phyloP scores from a whole-genome alignment of 2,797 vertebrate genomes.

The Scarus forsteni region DNA sequence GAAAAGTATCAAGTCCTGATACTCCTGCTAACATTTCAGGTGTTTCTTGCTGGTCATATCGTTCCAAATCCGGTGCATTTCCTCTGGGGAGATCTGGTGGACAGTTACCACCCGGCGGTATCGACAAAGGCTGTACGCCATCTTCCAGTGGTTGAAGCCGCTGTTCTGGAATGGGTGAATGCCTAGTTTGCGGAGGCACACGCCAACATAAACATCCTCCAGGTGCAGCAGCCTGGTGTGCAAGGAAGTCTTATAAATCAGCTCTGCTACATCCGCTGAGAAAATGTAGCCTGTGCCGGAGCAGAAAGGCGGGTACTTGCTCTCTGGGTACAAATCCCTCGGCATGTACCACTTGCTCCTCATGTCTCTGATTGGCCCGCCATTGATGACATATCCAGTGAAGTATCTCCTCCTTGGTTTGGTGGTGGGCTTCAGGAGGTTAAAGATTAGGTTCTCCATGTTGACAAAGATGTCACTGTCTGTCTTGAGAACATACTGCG shows the following conservation, averaged over 20 bases:
- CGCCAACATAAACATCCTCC: constrained; percentile 97
- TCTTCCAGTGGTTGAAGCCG: constrained; percentile 99
- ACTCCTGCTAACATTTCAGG: constrained; percentile 91
- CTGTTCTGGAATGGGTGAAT: constrained; percentile 99
- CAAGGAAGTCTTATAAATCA: constrained; percentile 96
- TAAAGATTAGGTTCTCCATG: constrained; percentile 99
- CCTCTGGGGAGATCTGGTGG: constrained; percentile 98
- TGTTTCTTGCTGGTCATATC: constrained; percentile 99
- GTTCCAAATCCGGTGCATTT: constrained; percentile 99
- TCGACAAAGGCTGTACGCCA: constrained; percentile 97
- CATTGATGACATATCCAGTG: constrained; percentile 97
- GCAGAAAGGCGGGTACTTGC: constrained; percentile 98
- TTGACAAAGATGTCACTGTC: constrained; percentile 99
- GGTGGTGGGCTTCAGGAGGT: constrained; percentile 93
- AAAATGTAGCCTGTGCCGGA: constrained; percentile 98
- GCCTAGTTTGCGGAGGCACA: constrained; percentile 95
- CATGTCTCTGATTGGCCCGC: constrained; percentile 96
- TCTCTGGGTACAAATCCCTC: constrained; percentile 95
- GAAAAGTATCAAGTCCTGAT: not conserved
- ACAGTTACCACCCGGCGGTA: constrained; percentile 97
- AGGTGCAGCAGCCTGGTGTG: constrained; percentile 97
- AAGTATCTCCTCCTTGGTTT: constrained; percentile 96
- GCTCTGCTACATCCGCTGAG: constrained; percentile 96
- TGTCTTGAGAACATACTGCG: constrained; percentile 97
- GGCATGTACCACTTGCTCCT: constrained; percentile 99